Evolutionary conservation across 2,888 invertebrate species (phyloP).

Genomic region (Micoletzkya japonica): DNA sequence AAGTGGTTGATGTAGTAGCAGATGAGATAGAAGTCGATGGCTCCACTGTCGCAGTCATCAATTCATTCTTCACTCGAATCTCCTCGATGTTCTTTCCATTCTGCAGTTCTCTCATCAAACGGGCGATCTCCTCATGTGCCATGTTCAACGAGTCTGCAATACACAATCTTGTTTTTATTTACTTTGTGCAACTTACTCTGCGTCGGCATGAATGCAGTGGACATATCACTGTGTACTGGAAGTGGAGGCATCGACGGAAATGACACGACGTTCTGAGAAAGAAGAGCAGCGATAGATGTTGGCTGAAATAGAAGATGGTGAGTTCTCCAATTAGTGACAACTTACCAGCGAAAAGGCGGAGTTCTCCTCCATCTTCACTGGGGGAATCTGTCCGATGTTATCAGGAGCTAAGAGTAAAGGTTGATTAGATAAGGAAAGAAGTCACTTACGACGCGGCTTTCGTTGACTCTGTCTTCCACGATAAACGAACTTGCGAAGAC

Average conservation of each 20-base stretch:
- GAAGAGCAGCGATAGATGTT: constrained; percentile 7
- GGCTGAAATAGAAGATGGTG: neutral
- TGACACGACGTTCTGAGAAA: neutral
- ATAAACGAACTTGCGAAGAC: constrained; percentile 7
- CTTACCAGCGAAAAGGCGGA: constrained; percentile 13
- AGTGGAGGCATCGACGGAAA: neutral
- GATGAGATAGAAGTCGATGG: constrained; percentile 5
- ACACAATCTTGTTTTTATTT: too few species aligned
- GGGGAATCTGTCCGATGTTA: neutral
- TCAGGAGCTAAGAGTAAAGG: neutral
- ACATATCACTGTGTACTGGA: too few species aligned
- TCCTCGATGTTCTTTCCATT: constrained; percentile 3
- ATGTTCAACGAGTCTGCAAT: neutral
- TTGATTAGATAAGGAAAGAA: neutral
- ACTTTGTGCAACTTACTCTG: too few species aligned
- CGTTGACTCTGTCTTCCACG: constrained; percentile 2
- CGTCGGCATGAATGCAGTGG: too few species aligned
- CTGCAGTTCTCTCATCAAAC: constrained; percentile 21
- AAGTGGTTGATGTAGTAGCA: constrained; percentile 1
- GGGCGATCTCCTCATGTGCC: constrained; percentile 12
- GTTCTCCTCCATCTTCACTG: constrained; percentile 11
- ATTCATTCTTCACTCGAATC: constrained; percentile 10
- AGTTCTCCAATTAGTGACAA: neutral
- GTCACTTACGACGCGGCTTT: neutral
- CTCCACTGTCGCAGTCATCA: constrained; percentile 4